phyloP scores from a whole-genome alignment of 2,113 vertebrate genomes.

The Mystacornis crossleyi region DNA sequence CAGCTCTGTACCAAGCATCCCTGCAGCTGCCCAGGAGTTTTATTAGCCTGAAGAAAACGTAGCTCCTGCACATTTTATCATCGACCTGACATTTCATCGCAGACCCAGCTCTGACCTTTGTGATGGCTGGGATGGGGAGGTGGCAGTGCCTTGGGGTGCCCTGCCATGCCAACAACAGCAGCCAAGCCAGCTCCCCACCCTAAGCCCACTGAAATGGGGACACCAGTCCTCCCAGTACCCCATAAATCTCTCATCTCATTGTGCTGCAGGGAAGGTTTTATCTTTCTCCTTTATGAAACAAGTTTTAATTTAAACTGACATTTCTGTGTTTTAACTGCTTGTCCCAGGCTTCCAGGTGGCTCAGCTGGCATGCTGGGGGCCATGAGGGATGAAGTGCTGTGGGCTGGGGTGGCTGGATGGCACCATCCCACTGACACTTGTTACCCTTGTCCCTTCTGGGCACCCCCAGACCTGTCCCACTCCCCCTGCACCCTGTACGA shows the following conservation, averaged over 20 bases:
- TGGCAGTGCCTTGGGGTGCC: not conserved
- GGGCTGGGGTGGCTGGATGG: not conserved
- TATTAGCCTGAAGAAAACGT: not conserved
- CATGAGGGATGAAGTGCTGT: accelerated
- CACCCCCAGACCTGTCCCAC: not conserved
- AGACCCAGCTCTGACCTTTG: not conserved
- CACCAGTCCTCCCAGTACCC: not conserved
- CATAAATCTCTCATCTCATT: not conserved
- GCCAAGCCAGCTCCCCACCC: not conserved
- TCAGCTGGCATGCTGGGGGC: accelerated
- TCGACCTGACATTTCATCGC: not conserved
- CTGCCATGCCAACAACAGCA: accelerated
- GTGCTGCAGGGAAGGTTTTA: not conserved
- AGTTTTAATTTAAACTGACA: constrained; percentile 26
- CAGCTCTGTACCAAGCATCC: not conserved
- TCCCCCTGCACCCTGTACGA: accelerated
- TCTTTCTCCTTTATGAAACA: not conserved
- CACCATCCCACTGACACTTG: not conserved
- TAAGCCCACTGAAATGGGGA: not conserved
- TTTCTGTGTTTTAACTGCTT: constrained; percentile 3
- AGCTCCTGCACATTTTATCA: not conserved
- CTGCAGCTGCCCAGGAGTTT: not conserved
- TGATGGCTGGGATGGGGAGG: not conserved
- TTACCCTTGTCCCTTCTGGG: not conserved
- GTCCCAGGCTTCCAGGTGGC: not conserved